phyloP scores from a whole-genome alignment of 2,888 invertebrate genomes.

The Ophion slaviceki region DNA sequence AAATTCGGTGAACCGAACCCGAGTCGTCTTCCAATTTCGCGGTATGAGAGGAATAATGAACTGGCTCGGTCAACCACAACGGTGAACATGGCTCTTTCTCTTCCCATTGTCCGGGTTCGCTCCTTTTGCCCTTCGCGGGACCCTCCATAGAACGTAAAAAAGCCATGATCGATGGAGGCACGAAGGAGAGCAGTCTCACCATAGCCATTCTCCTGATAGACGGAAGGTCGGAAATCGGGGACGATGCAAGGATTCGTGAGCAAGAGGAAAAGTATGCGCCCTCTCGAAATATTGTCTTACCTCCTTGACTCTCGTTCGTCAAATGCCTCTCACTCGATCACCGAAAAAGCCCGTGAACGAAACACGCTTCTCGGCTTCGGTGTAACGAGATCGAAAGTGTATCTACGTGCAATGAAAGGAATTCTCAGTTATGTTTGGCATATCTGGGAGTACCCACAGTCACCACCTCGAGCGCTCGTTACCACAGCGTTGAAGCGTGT shows the following conservation, averaged over 20 bases:
- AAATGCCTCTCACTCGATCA: background rate
- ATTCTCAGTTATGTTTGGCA: slow-evolving; percentile 51
- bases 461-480: slow-evolving; percentile 58
- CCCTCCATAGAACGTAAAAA: background rate
- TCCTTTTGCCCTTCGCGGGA: background rate
- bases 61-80: slow-evolving; percentile 6
- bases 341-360: slow-evolving; percentile 25
- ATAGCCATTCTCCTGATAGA: background rate
- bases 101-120: slow-evolving; percentile 1
- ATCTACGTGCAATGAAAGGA: slow-evolving; percentile 46
- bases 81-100: background rate
- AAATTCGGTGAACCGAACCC: background rate
- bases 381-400: slow-evolving; percentile 62
- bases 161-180: background rate
- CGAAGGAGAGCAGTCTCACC: background rate
- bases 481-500: slow-evolving; percentile 48
- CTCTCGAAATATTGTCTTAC: background rate
- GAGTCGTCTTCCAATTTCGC: background rate
- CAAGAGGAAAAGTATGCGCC: background rate
- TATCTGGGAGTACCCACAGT: slow-evolving; percentile 48
- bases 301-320: background rate
- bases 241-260: background rate
- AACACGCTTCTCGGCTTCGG: slow-evolving; percentile 55
- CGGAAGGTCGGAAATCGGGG: background rate
- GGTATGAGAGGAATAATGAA: background rate